Base-by-base conservation (phyloP, 1,140 invertebrate genomes). In the Octopus bimaculoides region DNA sequence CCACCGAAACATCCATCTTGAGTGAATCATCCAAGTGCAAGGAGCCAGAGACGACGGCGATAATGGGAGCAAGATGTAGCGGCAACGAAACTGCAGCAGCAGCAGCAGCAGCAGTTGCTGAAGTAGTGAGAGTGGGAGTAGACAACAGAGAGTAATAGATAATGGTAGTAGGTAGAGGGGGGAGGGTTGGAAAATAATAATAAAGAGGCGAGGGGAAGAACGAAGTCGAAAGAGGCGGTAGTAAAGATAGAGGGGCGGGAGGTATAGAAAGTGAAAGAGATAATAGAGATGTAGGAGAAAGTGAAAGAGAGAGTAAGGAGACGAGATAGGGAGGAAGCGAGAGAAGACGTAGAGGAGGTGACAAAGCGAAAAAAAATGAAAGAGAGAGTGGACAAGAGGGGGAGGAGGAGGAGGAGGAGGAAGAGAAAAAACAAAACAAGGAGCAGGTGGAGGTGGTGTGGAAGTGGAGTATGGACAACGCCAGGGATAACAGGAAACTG, bases 231-330 rank as follows among this genome's bases (percentile, higher is more conserved):
- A 17, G 56, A 61, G 56, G 17, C 9, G 56, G 56, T 0, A 78
- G 56, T 14, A 41, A 4, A 54, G 17, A 54, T 52, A 73, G 55
- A 52, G 20, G 55, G 55, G 73, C 54, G 41, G 41, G 54, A 54
- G n/a, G 55, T 61, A 80, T 5, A 55, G 77, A 74, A 55, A 78
- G 71, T 17, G 55, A 78, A 77, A 78, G 54, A 78, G 69, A 74
- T 26, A 79, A 53, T 52, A 52, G 56, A 69, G 8, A 52, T 20
- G 61, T 54, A 66, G 75, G 0, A 54, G 52, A 56, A 77, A 75
- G 54, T 52, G 52, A 77, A 54, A 53, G 52, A 77, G 76, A 26
- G 74, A 26, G 52, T 52, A 55, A 53, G 76, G 71, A 55, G 66
- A 66, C 52, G 75, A 73, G 76, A 78, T 7, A 77, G 10, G 56